Evolutionary conservation across 1,140 invertebrate species (phyloP).

Genomic region (Papilio dardanus): DNA sequence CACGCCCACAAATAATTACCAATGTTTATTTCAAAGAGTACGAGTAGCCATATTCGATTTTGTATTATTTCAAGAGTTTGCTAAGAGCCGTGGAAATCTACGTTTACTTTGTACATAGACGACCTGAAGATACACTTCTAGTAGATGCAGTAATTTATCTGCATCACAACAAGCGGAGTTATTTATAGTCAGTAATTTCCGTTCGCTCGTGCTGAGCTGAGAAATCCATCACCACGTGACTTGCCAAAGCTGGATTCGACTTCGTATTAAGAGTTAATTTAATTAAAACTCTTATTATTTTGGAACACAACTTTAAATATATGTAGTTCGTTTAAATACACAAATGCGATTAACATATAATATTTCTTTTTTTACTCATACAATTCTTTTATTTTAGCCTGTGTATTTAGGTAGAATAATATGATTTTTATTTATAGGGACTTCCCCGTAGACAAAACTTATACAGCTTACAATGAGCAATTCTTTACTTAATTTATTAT

Average conservation of each 20-base stretch:
- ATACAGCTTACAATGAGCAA: neutral
- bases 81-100: neutral
- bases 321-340: neutral
- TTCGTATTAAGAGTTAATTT: neutral
- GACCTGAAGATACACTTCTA: neutral
- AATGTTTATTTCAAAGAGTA: too few relatives aligned
- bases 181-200: constrained; percentile 22
- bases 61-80: too few relatives aligned
- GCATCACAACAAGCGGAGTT: neutral
- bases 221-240: constrained; percentile 1
- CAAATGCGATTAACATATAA: too few relatives aligned
- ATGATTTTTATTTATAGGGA: neutral
- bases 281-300: neutral
- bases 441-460: neutral
- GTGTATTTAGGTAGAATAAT: too few relatives aligned
- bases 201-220: neutral
- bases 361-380: too few relatives aligned
- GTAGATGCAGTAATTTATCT: constrained; percentile 2
- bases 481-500: neutral
- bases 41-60: too few relatives aligned
- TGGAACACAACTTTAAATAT: neutral
- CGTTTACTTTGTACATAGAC: neutral
- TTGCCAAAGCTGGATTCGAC: neutral
- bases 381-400: too few relatives aligned
- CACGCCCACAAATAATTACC: neutral